A percentile compares a stretch with the other conserved stretches of the same genome.
Conservation (phyloP, 2,888 invertebrate genomes). For the Lysandra bellargus region DNA sequence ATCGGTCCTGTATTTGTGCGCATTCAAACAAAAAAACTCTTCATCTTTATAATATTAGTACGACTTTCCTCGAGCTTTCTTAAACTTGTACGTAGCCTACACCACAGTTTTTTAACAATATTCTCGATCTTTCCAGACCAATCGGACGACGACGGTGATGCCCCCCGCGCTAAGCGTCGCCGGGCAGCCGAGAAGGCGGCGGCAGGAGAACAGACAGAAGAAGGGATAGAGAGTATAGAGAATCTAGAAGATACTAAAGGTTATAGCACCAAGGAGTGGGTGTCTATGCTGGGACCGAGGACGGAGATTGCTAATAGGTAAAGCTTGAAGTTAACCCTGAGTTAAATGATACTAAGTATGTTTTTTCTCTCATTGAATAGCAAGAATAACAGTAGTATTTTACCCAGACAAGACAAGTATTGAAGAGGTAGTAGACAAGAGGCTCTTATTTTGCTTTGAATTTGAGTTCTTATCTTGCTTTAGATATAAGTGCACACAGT, state of each 20-base stretch:
- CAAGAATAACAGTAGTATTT: too few relatives aligned
- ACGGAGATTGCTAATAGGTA: constrained; percentile 96
- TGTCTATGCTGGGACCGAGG: constrained; percentile 95
- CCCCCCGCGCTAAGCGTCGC: constrained; percentile 84
- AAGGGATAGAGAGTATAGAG: constrained; percentile 96
- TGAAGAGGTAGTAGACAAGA: too few relatives aligned
- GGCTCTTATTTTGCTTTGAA: too few relatives aligned
- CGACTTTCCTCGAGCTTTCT: not conserved
- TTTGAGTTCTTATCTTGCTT: too few relatives aligned
- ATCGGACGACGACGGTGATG: constrained; percentile 88
- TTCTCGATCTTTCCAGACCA: constrained; percentile 76
- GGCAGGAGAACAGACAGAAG: constrained; percentile 88
- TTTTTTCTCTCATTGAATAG: too few relatives aligned
- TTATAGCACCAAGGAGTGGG: constrained; percentile 97
- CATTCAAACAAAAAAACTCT: too few relatives aligned
- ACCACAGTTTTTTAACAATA: not conserved
- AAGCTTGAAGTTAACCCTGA: too few relatives aligned
- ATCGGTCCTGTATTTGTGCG: too few relatives aligned
- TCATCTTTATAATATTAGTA: not conserved
- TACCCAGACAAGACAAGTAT: too few relatives aligned
- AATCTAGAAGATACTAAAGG: constrained; percentile 99
- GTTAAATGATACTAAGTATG: too few relatives aligned
- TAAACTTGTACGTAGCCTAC: not conserved
- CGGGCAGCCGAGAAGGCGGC: constrained; percentile 94
- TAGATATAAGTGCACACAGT: too few relatives aligned